Evolutionary conservation across 1,140 invertebrate genomes (phyloP), one percentile per base, ranked within the genome.

Genomic region (Habropoda laboriosa): DNA sequence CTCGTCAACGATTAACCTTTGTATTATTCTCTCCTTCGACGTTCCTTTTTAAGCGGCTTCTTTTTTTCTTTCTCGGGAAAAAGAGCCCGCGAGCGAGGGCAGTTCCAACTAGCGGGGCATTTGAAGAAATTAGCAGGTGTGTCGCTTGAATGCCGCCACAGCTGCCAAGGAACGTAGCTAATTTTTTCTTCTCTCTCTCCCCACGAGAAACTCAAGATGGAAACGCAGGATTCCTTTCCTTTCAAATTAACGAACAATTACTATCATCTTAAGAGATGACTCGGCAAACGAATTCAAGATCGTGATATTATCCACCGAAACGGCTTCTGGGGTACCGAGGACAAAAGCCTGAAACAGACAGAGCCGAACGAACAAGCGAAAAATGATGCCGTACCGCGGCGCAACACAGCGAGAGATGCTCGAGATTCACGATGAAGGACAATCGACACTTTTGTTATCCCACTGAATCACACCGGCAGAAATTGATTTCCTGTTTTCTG

Each of bases 211-310:
- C 18, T 30, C 30, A 32, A 51, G 18, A 83, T 80, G 42, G 57
- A 80, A 83, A 80, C 45, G 30, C n/a, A n/a, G 51, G 51, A 72
- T 66, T 72, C 70, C 40, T 49, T 64, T 75, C 53, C 49, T 51
- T 40, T 64, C 51, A 49, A 80, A 64, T 83, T 75, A 83, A 83
- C 70, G 60, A 83, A 85, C 81, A 83, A 80, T 85, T 80, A 80
- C 70, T 79, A 74, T 75, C 55, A 71, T 68, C 73, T 75, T 57
- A 82, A 70, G 57, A 40, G 81, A 80, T 80, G 82, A 85, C 76
- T 80, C 57, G 76, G 53, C 81, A 64, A 70, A 64, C 70, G 81
- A 51, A 71, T 76, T 51, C 49, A 61, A 51, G 58, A 51, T 63
- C 66, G 51, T n/a, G 72, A 53, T 79, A 83, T 74, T 68, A 83